phyloP scores from a whole-genome alignment of 2,113 vertebrate genomes.

The Syngnathoides biaculeatus region DNA sequence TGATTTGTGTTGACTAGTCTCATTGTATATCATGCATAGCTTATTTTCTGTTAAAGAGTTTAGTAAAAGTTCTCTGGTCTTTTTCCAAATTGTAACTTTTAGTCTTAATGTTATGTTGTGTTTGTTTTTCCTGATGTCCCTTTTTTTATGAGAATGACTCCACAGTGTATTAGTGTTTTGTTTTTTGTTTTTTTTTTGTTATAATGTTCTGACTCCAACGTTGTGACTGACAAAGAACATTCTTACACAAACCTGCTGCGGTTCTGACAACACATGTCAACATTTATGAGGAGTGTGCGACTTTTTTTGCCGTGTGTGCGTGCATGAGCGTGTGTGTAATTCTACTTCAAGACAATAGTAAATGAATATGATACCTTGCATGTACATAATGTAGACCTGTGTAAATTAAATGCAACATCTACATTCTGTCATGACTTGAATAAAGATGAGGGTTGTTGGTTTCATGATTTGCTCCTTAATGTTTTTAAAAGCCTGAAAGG shows the following conservation, averaged over 20 bases:
- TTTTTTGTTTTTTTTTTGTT: conserved; percentile 33
- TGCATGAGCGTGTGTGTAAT: conserved; percentile 15
- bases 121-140: not conserved
- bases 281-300: conserved; percentile 49
- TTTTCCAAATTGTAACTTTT: not conserved
- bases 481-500: not conserved
- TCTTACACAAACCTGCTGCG: conserved; percentile 42
- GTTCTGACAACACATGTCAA: conserved; percentile 53
- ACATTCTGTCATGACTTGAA: conserved; percentile 58
- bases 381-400: conserved; percentile 62
- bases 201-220: conserved; percentile 39
- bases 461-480: conserved; percentile 8
- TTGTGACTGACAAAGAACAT: conserved; percentile 40
- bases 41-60: not conserved
- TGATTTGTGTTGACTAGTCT: not conserved
- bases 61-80: not conserved
- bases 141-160: not conserved
- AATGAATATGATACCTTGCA: conserved; percentile 42
- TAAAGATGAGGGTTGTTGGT: conserved; percentile 45
- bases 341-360: conserved; percentile 42
- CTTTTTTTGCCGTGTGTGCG: conserved; percentile 20
- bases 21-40: not conserved
- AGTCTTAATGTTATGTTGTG: not conserved
- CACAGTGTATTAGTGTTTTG: not conserved
- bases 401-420: conserved; percentile 57